Base-by-base conservation (phyloP, 92 coral and sea anemone genomes). In the Epizoanthus scotinus region DNA sequence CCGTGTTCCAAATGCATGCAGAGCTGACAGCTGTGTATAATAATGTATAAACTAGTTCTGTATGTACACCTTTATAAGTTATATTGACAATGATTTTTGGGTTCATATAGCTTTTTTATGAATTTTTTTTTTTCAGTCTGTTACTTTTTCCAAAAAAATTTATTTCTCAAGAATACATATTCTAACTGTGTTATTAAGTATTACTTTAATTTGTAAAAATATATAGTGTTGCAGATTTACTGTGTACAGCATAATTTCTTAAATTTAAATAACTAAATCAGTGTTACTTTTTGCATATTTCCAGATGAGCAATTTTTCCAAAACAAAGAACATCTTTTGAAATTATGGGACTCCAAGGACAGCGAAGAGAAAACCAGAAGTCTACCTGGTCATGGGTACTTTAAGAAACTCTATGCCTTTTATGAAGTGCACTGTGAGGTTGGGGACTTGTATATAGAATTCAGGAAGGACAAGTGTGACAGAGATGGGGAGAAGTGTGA, bases 381-480 rank as follows among this genome's bases (percentile, higher is more conserved):
- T 26, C 29, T 78, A 8, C 83, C 83, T 13, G 83, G 71, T 3
- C 71, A 78, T 34, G 60, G 83, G 4, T 78, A 78, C 20, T 78
- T 78, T 34, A 54, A 8, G 10, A 54, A 56, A 36, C 53, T 78
- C 22, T 57, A 42, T 78, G 62, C 72, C 22, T 78, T 78, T 22
- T 78, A 40, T 49, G 61, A 58, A 63, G 2, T 20, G 83, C 83
- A 78, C 42, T 78, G 73, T 65, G 70, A 78, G 36, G 42, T 63
- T 78, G 83, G 83, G 3, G 83, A 78, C 42, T 17, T 78, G 58
- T 78, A 38, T 24, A 78, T 78, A 1, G 83, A 78, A 5, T 78
- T 78, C 55, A 78, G 83, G 40, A 78, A 57, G 21, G 21, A 47
- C 70, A 9, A 50, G 44, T 13, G 14, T n/a, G 83, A 47, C 70